Percentiles rank a stretch among this genome's conserved stretches.
Conservation (phyloP, 2,888 invertebrate species). For the Ectemnius lituratus region DNA sequence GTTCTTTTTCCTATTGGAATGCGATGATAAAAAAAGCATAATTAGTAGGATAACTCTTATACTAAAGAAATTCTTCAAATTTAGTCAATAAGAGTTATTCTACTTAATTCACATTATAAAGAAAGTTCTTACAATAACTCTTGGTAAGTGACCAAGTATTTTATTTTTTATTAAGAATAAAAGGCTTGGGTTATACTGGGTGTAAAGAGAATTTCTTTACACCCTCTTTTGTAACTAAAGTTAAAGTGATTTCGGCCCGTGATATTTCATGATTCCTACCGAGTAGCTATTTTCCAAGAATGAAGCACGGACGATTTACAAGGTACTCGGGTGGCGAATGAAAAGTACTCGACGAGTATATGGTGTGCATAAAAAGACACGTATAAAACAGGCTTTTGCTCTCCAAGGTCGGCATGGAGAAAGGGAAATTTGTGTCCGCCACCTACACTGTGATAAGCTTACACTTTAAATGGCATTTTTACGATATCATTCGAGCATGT, state of each 20-base stretch:
- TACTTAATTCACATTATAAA: background rate
- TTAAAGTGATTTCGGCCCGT: no score
- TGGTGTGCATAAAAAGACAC: slow-evolving; percentile 1
- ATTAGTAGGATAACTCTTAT: no score
- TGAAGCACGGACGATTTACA: background rate
- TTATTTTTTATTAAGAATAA: no score
- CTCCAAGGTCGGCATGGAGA: background rate
- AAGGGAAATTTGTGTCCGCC: background rate
- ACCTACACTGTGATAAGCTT: background rate
- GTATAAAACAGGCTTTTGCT: background rate
- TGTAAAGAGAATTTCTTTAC: no score
- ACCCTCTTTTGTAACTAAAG: no score
- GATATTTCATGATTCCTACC: no score
- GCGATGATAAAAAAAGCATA: no score
- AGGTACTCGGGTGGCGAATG: background rate
- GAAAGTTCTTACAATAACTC: no score
- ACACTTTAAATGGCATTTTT: slow-evolving; percentile 9
- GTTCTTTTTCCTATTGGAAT: no score
- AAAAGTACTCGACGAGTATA: background rate
- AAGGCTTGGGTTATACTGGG: no score
- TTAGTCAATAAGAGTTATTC: background rate
- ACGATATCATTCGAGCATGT: background rate
- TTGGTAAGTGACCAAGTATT: no score
- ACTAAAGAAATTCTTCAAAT: background rate
- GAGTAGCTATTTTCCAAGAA: no score